Percentiles rank a stretch among this genome's conserved stretches.
Conservation (phyloP, 2,888 invertebrate genomes). For the Eristalis tenax region DNA sequence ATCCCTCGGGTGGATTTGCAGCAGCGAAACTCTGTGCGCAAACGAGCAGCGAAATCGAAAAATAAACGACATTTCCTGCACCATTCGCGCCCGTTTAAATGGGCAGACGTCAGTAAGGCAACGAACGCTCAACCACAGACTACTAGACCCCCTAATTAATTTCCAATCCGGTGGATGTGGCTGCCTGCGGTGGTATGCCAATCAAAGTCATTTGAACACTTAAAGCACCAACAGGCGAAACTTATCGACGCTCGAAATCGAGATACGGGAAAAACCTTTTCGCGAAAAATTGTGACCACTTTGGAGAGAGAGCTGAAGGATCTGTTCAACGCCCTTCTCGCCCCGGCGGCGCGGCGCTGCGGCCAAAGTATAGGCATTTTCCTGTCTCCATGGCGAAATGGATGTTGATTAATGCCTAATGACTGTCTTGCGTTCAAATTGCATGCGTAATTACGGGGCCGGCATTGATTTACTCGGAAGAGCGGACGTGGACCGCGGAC, state of each 20-base stretch:
- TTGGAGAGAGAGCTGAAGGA: not conserved
- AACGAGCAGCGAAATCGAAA: constrained; percentile 14
- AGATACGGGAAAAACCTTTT: constrained; percentile 49
- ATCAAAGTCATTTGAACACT: constrained; percentile 59
- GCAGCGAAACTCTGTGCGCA: not conserved
- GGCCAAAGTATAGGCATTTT: constrained; percentile 26
- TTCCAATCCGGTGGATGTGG: not conserved
- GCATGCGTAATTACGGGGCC: constrained; percentile 67
- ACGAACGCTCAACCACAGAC: constrained; percentile 12
- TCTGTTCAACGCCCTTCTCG: not conserved
- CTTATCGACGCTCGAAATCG: constrained; percentile 54
- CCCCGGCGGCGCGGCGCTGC: not conserved
- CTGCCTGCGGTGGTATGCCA: constrained; percentile 38
- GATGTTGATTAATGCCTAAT: constrained; percentile 68
- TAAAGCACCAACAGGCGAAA: constrained; percentile 43
- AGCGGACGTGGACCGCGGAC: constrained; percentile 39
- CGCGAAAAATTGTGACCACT: not conserved
- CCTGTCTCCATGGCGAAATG: constrained; percentile 15
- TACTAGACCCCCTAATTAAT: constrained; percentile 62
- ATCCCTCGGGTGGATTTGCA: not conserved
- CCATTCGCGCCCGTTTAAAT: not conserved
- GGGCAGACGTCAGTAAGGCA: constrained; percentile 24
- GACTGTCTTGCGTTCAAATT: constrained; percentile 61
- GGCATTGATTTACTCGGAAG: constrained; percentile 67
- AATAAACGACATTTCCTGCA: constrained; percentile 35